These are phyloP conservation scores for Pelmatolapia mariae DNA, from an alignment of 2,113 vertebrate species.

Conservation along the genomic window DNA sequence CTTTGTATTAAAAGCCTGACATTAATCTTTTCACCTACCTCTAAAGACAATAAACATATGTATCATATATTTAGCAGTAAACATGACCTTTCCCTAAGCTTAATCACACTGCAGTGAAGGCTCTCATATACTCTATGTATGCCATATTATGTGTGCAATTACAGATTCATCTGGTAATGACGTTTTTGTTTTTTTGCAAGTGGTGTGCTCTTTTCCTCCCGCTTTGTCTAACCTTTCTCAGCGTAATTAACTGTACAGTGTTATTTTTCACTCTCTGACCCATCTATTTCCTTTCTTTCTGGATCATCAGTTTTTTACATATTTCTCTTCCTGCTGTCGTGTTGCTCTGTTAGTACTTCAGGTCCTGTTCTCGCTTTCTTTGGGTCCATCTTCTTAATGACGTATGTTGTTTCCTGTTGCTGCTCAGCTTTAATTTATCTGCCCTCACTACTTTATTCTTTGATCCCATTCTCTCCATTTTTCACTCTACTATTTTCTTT, in stretches of 20 bases:
- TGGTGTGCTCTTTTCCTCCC: neutral
- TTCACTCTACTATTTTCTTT: neutral
- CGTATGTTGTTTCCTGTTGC: neutral
- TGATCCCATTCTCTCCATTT: neutral
- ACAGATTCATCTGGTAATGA: neutral
- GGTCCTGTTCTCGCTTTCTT: neutral
- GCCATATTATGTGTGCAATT: neutral
- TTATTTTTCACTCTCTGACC: neutral
- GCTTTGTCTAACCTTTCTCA: neutral
- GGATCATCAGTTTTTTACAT: neutral
- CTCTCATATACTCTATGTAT: neutral
- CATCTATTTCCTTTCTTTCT: neutral
- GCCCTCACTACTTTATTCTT: neutral
- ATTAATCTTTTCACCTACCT: neutral
- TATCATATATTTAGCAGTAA: neutral
- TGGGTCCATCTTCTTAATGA: neutral
- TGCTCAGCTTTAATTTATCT: neutral
- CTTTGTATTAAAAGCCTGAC: neutral
- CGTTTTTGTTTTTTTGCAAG: neutral
- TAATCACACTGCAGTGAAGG: neutral
- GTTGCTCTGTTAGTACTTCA: neutral
- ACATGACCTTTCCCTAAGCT: neutral
- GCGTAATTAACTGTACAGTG: neutral
- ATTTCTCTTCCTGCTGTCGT: neutral
- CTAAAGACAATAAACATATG: neutral